Percentiles rank a stretch among this genome's conserved stretches.
phyloP scores from a whole-genome alignment of 2,797 vertebrate species.

The Helicolenus hilgendorfi region DNA sequence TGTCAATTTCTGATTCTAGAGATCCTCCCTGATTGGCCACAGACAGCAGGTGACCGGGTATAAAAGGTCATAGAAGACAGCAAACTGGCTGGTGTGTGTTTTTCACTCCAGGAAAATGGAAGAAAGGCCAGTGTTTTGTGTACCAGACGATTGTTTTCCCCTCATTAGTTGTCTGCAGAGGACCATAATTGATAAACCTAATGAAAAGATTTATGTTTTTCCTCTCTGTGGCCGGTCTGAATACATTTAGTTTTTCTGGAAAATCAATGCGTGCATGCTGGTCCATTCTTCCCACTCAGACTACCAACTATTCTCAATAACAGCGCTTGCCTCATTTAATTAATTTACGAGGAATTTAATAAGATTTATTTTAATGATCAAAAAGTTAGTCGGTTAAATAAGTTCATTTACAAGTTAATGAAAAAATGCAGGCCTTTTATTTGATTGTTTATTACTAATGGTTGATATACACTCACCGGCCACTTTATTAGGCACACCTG shows the following conservation, averaged over 20 bases:
- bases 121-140: background rate
- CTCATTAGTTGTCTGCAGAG: background rate
- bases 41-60: background rate
- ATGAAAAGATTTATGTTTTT: no score
- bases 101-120: background rate
- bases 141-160: background rate
- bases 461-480: no score
- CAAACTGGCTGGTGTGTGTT: background rate
- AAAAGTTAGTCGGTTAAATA: no score
- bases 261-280: background rate
- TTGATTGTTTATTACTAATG: no score
- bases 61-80: background rate
- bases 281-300: background rate
- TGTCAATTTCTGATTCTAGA: background rate
- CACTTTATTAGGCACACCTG: no score
- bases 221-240: no score
- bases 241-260: background rate
- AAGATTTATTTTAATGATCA: no score
- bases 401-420: no score
- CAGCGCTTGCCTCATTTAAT: no score
- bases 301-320: no score
- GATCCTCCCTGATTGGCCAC: background rate
- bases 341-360: no score
- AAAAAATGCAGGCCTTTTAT: no score
- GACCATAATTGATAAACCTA: background rate